Conservation (phyloP, 1,140 invertebrate species). For the Panagrolaimus sp. region DNA sequence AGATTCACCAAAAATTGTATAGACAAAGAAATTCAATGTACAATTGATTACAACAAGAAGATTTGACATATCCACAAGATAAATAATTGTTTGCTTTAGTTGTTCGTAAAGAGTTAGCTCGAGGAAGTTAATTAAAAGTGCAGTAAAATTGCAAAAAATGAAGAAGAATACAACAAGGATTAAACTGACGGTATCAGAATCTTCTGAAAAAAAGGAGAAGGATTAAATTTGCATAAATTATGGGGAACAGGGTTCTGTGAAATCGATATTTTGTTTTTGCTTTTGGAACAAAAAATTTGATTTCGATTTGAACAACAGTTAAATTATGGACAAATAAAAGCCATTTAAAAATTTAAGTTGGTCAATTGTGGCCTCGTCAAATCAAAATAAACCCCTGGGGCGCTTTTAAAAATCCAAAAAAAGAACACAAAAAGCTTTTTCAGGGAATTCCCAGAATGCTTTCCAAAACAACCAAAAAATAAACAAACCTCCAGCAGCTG, state of each 20-base stretch:
- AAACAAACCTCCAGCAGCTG: constrained; percentile 24
- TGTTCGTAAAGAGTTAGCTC: constrained; percentile 54
- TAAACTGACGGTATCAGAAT: constrained; percentile 49
- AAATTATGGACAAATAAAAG: too few species aligned
- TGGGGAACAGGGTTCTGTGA: too few species aligned
- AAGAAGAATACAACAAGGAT: constrained; percentile 56
- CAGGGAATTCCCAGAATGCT: too few species aligned
- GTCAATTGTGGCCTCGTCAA: too few species aligned
- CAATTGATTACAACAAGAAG: constrained; percentile 56
- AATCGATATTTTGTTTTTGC: too few species aligned
- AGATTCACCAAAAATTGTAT: constrained; percentile 49
- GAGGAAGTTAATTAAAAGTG: constrained; percentile 56
- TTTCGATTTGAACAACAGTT: too few species aligned
- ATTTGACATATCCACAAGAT: constrained; percentile 56
- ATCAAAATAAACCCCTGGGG: too few species aligned
- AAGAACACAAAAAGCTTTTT: too few species aligned
- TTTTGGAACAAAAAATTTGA: too few species aligned
- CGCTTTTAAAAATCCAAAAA: too few species aligned
- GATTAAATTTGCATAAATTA: neutral
- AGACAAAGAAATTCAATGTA: constrained; percentile 57
- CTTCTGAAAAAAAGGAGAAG: neutral
- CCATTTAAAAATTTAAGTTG: too few species aligned
- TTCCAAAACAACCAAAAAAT: too few species aligned
- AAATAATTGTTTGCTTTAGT: constrained; percentile 49
- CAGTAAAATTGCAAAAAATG: constrained; percentile 58